A percentile compares a stretch with the other conserved stretches of the same genome.
phyloP scores from a whole-genome alignment of 2,797 vertebrate genomes.

The Bovichtus diacanthus region DNA sequence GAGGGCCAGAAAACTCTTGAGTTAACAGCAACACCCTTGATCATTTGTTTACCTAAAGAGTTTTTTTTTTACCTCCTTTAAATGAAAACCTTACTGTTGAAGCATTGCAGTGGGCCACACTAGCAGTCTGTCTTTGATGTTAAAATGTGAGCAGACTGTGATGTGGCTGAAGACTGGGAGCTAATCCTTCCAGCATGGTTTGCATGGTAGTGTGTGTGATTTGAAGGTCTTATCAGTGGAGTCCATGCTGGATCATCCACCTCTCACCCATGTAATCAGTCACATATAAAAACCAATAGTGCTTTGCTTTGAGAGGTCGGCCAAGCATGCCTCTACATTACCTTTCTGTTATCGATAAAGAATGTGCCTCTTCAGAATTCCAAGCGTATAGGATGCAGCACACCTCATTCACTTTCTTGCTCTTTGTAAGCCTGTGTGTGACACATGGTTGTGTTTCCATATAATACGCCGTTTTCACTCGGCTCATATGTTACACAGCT shows the following conservation, averaged over 20 bases:
- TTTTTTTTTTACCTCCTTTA: slow-evolving; percentile 2
- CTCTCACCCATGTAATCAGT: slow-evolving; percentile 83
- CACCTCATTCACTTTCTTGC: background rate
- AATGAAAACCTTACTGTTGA: too few relatives aligned
- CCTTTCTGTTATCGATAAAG: slow-evolving; percentile 3
- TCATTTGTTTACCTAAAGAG: background rate
- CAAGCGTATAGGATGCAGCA: background rate
- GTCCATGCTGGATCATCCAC: slow-evolving; percentile 61
- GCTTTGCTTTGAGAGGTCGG: slow-evolving; percentile 24
- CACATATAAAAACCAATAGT: slow-evolving; percentile 79
- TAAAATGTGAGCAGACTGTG: slow-evolving; percentile 4
- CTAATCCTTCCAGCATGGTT: slow-evolving; percentile 15
- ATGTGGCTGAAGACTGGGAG: slow-evolving; percentile 3
- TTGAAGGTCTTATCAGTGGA: slow-evolving; percentile 66
- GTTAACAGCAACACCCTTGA: background rate
- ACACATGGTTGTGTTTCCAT: slow-evolving; percentile 1
- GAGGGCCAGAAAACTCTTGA: slow-evolving; percentile 7
- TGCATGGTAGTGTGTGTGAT: slow-evolving; percentile 32
- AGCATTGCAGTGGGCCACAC: background rate
- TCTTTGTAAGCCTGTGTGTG: background rate
- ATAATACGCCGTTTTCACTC: background rate
- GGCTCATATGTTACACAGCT: background rate
- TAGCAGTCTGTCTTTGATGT: background rate
- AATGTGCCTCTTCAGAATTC: background rate
- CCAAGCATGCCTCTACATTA: background rate